Evolutionary conservation across 2,113 vertebrate genomes (phyloP).

Genomic region (Nettapus auritus): DNA sequence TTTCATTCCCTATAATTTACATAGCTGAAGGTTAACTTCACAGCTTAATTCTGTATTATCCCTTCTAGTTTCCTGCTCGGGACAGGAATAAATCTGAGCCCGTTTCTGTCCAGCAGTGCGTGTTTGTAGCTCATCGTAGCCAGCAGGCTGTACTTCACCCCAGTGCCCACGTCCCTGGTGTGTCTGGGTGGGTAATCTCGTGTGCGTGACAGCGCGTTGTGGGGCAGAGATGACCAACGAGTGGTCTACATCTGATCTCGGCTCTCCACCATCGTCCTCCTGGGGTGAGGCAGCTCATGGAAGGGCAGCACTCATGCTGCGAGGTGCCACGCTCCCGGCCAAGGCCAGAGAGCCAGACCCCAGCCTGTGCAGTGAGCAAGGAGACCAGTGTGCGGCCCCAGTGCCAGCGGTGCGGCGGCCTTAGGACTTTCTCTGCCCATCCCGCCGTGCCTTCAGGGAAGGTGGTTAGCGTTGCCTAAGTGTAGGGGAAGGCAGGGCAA

Average conservation of each 20-base stretch:
- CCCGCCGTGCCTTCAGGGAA: rapidly evolving
- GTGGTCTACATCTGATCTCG: rapidly evolving
- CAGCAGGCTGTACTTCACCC: rapidly evolving
- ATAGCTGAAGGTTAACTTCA: slow-evolving; percentile 3
- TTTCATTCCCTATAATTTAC: background rate
- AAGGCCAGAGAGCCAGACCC: background rate
- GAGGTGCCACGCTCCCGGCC: background rate
- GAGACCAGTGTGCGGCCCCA: background rate
- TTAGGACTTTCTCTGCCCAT: background rate
- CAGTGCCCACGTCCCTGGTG: rapidly evolving
- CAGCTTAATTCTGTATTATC: background rate
- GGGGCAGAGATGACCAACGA: background rate
- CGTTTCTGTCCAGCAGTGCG: no score
- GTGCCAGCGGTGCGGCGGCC: background rate
- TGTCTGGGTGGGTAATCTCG: background rate
- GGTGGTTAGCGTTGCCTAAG: background rate
- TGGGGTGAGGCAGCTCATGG: background rate
- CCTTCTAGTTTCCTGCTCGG: background rate
- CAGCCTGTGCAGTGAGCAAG: background rate
- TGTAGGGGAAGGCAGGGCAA: background rate
- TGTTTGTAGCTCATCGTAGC: background rate
- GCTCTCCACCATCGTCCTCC: background rate
- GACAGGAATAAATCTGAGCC: background rate
- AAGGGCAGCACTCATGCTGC: rapidly evolving
- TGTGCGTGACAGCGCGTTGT: no score